Conservation (phyloP, 2,113 vertebrate species). For the Sarotherodon lohbergeri region DNA sequence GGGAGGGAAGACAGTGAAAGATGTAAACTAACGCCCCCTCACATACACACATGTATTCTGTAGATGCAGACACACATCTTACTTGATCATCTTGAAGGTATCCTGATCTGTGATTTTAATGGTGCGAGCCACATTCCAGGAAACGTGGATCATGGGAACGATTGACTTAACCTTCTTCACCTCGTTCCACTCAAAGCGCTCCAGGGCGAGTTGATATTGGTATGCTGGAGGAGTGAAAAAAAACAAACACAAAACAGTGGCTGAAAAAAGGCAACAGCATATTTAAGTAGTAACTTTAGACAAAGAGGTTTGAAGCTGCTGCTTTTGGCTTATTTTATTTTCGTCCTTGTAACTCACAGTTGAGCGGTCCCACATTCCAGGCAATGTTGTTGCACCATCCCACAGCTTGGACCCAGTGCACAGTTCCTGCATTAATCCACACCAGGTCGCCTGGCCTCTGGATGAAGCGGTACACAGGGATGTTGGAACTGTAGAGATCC, state of each 20-base stretch:
- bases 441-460: constrained; percentile 90
- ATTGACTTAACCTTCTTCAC: constrained; percentile 92
- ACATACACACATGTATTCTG: background rate
- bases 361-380: constrained; percentile 91
- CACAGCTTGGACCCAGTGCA: constrained; percentile 92
- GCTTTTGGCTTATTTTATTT: background rate
- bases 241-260: background rate
- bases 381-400: constrained; percentile 97
- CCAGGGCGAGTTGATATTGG: constrained; percentile 90
- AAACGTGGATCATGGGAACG: constrained; percentile 92
- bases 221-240: constrained; percentile 71
- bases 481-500: constrained; percentile 86
- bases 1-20: background rate
- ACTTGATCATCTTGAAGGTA: constrained; percentile 89
- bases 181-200: constrained; percentile 90
- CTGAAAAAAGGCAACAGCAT: background rate
- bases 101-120: constrained; percentile 84
- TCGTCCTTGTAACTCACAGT: constrained; percentile 68
- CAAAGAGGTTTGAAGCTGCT: background rate
- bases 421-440: constrained; percentile 90
- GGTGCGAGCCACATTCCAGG: constrained; percentile 88
- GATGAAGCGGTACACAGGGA: constrained; percentile 90
- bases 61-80: constrained; percentile 18
- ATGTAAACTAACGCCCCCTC: background rate
- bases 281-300: background rate